Conservation (phyloP, 2,888 invertebrate genomes). For the Chymomyza fuscimana region DNA sequence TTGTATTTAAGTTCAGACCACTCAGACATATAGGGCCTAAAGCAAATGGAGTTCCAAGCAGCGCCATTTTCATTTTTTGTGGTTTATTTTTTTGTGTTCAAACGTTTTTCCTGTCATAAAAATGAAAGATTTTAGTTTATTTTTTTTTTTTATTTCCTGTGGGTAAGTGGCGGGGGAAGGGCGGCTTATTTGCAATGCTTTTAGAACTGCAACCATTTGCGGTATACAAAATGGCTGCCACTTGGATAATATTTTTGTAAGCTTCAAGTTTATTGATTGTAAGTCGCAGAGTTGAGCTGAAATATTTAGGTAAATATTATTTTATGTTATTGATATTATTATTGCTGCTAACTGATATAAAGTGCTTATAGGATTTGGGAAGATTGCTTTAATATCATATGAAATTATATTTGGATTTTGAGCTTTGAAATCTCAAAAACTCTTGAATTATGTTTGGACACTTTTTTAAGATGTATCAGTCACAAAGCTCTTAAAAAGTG, state of each 20-base stretch:
- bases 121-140: constrained; percentile 18
- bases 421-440: too few relatives aligned
- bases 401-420: too few relatives aligned
- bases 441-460: too few relatives aligned
- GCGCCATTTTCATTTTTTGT: constrained; percentile 27
- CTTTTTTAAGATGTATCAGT: too few relatives aligned
- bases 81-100: constrained; percentile 30
- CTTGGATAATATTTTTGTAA: not conserved
- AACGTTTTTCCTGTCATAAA: constrained; percentile 41
- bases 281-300: not conserved
- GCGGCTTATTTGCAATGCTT: not conserved
- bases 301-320: not conserved
- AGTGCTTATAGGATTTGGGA: not conserved
- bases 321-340: not conserved
- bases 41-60: constrained; percentile 1
- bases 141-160: constrained; percentile 18
- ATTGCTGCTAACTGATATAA: not conserved
- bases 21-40: constrained; percentile 4
- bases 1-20: constrained; percentile 5
- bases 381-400: too few relatives aligned
- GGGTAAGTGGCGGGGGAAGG: not conserved
- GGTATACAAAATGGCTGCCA: not conserved
- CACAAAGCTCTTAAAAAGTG: too few relatives aligned
- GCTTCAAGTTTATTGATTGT: not conserved
- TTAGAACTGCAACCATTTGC: not conserved